Conservation (phyloP, 2,113 vertebrate species). For the Notechis scutatus region DNA sequence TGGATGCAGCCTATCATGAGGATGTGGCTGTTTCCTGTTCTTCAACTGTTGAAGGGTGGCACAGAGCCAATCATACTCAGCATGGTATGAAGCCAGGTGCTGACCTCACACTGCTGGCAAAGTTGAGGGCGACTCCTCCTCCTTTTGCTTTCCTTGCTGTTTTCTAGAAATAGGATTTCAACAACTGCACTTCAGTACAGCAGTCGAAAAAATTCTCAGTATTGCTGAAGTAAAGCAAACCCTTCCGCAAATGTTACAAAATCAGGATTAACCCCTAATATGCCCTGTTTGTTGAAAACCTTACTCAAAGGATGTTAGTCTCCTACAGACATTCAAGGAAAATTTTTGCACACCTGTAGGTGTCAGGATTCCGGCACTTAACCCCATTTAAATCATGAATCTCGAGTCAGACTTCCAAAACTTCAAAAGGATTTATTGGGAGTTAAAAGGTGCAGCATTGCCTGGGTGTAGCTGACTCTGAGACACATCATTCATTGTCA, state of each 20-base stretch:
- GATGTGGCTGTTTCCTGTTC: constrained; percentile 14
- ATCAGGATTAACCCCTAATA: not conserved
- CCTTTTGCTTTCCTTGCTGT: not conserved
- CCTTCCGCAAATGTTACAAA: not conserved
- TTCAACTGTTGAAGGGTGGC: not conserved
- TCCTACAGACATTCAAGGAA: not conserved
- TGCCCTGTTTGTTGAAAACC: not conserved
- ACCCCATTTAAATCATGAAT: no score
- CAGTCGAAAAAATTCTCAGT: not conserved
- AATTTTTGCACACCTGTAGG: not conserved
- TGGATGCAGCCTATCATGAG: constrained; percentile 10
- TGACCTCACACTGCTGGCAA: constrained; percentile 23
- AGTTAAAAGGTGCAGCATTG: no score
- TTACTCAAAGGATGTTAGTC: not conserved
- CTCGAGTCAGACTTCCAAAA: no score
- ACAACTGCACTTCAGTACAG: not conserved
- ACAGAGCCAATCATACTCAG: not conserved
- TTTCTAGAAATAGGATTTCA: not conserved
- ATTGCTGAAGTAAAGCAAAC: not conserved
- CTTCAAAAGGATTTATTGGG: no score
- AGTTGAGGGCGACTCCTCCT: not conserved
- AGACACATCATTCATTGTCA: no score
- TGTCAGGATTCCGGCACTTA: no score
- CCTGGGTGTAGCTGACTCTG: no score
- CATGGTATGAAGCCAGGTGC: constrained; percentile 9